A percentile compares a stretch with the other conserved stretches of the same genome.
These are phyloP conservation scores for Limnodromus scolopaceus DNA, from an alignment of 2,797 vertebrate species.

Conservation along the genomic window DNA sequence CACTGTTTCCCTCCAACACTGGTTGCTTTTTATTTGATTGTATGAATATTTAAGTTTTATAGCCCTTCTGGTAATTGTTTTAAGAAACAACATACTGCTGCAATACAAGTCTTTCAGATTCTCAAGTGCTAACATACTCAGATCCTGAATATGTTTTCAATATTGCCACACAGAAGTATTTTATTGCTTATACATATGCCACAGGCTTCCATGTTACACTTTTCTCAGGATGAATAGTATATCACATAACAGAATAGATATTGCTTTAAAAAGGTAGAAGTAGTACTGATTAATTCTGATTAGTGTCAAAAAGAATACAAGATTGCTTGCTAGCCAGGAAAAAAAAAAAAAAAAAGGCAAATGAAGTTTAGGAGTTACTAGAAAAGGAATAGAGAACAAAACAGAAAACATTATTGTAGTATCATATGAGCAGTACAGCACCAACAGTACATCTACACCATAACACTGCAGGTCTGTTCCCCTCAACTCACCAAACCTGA, in stretches of 20 bases:
- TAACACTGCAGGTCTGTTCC: not conserved
- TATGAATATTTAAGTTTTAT: not conserved
- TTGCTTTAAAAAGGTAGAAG: not conserved
- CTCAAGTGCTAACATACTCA: not conserved
- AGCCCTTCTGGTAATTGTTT: not conserved
- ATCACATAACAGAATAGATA: not conserved
- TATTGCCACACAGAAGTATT: not conserved
- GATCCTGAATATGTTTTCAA: not conserved
- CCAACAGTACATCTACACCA: not conserved
- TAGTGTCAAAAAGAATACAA: not conserved
- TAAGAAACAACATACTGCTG: not conserved
- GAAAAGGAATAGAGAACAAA: not conserved
- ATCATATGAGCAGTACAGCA: not conserved
- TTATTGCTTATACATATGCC: not conserved
- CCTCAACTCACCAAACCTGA: not conserved
- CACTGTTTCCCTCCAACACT: not conserved
- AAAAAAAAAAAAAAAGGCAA: not conserved
- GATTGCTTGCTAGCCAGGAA: not conserved
- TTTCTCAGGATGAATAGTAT: not conserved
- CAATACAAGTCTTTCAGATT: not conserved
- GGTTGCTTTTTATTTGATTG: not conserved
- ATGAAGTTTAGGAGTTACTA: not conserved
- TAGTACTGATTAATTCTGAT: not conserved
- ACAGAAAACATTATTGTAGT: not conserved
- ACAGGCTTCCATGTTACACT: not conserved